Percentiles rank a stretch among this genome's conserved stretches.
Conservation (phyloP, 2,888 invertebrate species). For the Ophion ventricosus region DNA sequence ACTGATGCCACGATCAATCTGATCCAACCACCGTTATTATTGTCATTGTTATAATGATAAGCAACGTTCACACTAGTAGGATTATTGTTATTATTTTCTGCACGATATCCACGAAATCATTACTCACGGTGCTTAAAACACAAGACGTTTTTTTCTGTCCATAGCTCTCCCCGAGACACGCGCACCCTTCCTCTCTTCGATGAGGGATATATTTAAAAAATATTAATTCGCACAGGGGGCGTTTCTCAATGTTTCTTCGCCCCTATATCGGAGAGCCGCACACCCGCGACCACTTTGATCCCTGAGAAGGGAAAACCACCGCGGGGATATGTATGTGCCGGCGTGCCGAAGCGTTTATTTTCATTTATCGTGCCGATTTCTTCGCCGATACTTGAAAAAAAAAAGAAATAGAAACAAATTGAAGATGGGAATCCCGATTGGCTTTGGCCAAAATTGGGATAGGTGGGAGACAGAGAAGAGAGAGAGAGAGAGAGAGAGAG, state of each 20-base stretch:
- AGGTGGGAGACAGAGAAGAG: neutral
- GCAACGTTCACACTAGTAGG: neutral
- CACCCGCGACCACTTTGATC: conserved; percentile 30
- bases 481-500: neutral
- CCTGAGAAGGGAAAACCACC: conserved; percentile 13
- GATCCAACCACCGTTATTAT: neutral
- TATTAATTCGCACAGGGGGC: conserved; percentile 58
- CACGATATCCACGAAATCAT: neutral
- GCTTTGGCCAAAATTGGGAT: conserved; percentile 32
- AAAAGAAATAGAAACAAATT: neutral
- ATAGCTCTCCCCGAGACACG: conserved; percentile 37
- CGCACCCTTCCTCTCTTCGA: conserved; percentile 46
- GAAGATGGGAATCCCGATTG: conserved; percentile 37
- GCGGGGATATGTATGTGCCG: neutral
- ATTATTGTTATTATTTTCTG: conserved; percentile 4
- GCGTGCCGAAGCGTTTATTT: conserved; percentile 11
- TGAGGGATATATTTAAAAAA: neutral
- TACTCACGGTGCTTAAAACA: neutral
- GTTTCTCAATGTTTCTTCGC: conserved; percentile 50
- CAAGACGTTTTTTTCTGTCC: neutral
- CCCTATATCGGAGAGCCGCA: conserved; percentile 10
- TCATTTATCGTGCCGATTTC: conserved; percentile 26
- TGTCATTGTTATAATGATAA: neutral
- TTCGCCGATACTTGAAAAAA: neutral
- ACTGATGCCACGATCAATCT: neutral